Evolutionary conservation across 2,113 vertebrate species (phyloP).

Genomic region (Eurypyga helias): DNA sequence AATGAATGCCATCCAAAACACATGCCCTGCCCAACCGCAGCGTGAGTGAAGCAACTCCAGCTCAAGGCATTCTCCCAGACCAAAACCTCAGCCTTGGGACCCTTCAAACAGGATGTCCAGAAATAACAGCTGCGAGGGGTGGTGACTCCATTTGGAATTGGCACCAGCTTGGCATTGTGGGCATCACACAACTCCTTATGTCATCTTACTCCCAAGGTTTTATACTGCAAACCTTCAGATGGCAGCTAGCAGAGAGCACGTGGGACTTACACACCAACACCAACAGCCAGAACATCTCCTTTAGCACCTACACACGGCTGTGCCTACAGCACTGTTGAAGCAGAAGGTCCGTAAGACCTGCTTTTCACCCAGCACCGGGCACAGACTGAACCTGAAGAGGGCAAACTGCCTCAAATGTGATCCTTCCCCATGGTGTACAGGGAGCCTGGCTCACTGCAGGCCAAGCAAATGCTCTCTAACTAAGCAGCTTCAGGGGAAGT

Average conservation of each 20-base stretch:
- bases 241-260: not conserved
- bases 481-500: not conserved
- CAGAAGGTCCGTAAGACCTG: not conserved
- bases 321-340: accelerated
- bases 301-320: not conserved
- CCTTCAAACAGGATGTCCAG: not conserved
- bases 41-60: not conserved
- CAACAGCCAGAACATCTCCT: not conserved
- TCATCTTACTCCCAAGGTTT: not conserved
- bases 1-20: conserved; percentile 36
- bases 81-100: not conserved
- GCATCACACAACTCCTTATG: not conserved
- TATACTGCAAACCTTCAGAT: not conserved
- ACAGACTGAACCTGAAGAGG: not conserved
- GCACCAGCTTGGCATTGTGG: not conserved
- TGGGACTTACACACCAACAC: not conserved
- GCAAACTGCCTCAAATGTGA: not conserved
- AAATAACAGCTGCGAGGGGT: not conserved
- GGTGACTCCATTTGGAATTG: not conserved
- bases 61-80: not conserved
- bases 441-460: not conserved
- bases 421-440: not conserved
- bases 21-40: not conserved
- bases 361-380: not conserved
- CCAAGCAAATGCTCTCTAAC: not conserved